Percentiles rank a stretch among this genome's conserved stretches.
These are phyloP conservation scores for Rhodinocichla rosea DNA, from an alignment of 2,113 vertebrate species.

Conservation along the genomic window DNA sequence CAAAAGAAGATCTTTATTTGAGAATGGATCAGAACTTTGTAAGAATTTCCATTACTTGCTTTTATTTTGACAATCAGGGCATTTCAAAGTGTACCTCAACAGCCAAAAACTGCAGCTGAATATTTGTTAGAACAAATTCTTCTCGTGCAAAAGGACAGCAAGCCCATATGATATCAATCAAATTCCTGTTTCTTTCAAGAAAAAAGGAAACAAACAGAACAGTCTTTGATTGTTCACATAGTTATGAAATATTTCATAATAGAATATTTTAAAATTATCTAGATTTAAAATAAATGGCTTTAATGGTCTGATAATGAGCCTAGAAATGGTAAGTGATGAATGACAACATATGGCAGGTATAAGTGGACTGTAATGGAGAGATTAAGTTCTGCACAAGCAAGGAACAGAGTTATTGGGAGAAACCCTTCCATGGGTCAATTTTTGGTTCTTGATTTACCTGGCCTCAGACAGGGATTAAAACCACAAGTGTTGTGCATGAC, in stretches of 20 bases:
- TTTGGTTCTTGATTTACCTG: not conserved
- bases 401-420: not conserved
- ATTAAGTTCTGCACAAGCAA: not conserved
- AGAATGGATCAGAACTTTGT: not conserved
- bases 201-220: not conserved
- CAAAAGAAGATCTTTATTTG: not conserved
- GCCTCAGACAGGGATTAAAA: not conserved
- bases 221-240: not conserved
- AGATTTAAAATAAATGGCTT: not conserved
- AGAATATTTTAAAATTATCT: not conserved
- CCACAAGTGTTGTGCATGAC: not conserved
- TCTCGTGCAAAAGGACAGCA: not conserved
- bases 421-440: not conserved
- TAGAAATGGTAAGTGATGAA: not conserved
- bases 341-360: not conserved
- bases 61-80: too few relatives aligned
- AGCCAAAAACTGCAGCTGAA: conserved; percentile 24
- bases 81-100: not conserved
- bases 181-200: not conserved
- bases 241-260: not conserved
- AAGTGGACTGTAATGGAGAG: not conserved
- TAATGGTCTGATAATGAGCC: not conserved
- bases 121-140: conserved; percentile 16
- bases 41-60: too few relatives aligned
- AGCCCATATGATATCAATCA: not conserved